Evolutionary conservation across 2,113 vertebrate species (phyloP).

Genomic region (Oreochromis aureus): DNA sequence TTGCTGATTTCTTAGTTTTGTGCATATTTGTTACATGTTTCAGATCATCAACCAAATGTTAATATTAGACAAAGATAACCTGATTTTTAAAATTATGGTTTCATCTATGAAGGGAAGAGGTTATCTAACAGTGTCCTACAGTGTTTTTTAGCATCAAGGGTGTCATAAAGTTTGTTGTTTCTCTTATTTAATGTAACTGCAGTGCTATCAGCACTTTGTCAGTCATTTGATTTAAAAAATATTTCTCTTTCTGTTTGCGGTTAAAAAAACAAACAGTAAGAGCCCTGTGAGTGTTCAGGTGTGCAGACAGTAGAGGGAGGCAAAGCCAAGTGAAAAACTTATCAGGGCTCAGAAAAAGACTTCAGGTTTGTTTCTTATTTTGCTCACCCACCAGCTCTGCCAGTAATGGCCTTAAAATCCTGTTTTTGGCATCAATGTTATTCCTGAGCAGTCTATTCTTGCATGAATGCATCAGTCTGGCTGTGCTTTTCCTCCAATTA

Average conservation of each 20-base stretch:
- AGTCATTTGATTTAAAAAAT: background rate
- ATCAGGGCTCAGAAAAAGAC: background rate
- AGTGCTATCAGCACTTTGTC: background rate
- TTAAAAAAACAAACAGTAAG: too few species aligned
- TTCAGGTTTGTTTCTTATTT: background rate
- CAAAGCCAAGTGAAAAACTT: background rate
- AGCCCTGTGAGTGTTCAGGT: background rate
- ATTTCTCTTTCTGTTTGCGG: background rate
- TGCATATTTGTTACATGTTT: background rate
- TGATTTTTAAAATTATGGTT: background rate
- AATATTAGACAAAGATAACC: too few species aligned
- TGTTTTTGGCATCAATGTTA: background rate
- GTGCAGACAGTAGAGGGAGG: background rate
- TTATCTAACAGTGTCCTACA: background rate
- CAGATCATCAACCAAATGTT: background rate
- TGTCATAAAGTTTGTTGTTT: background rate
- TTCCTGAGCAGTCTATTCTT: background rate
- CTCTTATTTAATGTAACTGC: background rate
- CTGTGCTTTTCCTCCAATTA: background rate
- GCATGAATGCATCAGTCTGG: accelerated
- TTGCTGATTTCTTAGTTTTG: background rate
- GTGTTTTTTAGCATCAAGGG: background rate
- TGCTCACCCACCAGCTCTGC: background rate
- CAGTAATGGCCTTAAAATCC: background rate
- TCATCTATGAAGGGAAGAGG: background rate